Evolutionary conservation across 2,888 invertebrate genomes (phyloP).

Genomic region (Parapristionchus giblindavisi): DNA sequence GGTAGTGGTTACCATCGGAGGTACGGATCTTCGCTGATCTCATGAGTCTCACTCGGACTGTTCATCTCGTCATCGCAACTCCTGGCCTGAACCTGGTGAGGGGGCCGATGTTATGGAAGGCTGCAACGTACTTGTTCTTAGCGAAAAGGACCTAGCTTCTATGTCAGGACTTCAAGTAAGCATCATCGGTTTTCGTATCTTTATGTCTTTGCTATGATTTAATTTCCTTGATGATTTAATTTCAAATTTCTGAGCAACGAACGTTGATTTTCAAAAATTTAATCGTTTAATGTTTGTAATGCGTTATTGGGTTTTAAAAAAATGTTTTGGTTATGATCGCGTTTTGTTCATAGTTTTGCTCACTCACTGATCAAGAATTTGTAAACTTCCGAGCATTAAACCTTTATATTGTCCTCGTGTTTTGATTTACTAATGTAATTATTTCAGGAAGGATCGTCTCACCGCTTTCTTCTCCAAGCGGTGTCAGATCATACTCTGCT

Average conservation of each 20-base stretch:
- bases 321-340: no score
- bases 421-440: not conserved
- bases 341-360: no score
- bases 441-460: constrained; percentile 81
- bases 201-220: no score
- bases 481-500: constrained; percentile 93
- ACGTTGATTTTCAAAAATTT: no score
- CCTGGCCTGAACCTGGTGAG: constrained; percentile 96
- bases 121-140: constrained; percentile 92
- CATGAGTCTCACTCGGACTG: constrained; percentile 95
- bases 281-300: no score
- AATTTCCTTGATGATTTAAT: no score
- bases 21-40: constrained; percentile 88
- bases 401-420: no score
- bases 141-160: constrained; percentile 92
- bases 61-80: constrained; percentile 94
- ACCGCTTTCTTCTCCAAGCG: constrained; percentile 88
- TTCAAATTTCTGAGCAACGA: no score
- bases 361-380: no score
- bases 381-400: no score
- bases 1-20: constrained; percentile 98
- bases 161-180: constrained; percentile 93
- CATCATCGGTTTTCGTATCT: no score
- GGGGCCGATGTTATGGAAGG: constrained; percentile 89
- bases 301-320: no score